These are phyloP conservation scores for Dicycla oo DNA, from an alignment of 2,888 invertebrate genomes.

Conservation along the genomic window DNA sequence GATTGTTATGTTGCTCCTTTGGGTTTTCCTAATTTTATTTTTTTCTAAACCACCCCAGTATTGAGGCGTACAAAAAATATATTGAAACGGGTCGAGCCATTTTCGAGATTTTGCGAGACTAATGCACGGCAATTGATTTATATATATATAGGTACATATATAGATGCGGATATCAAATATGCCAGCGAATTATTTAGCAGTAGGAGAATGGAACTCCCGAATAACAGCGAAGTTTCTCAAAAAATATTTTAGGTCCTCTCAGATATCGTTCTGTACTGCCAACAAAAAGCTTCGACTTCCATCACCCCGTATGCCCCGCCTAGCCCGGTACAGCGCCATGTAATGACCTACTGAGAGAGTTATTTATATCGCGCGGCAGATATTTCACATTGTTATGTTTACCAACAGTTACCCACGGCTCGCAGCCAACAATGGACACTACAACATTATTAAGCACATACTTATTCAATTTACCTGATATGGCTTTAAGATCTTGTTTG, in stretches of 20 bases:
- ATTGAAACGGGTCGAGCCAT: too few relatives aligned
- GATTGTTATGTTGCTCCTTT: too few relatives aligned
- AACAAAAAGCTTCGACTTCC: constrained; percentile 18
- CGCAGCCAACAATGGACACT: constrained; percentile 59
- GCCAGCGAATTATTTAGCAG: too few relatives aligned
- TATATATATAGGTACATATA: too few relatives aligned
- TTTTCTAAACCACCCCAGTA: too few relatives aligned
- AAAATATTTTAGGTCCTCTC: not conserved
- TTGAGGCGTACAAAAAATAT: too few relatives aligned
- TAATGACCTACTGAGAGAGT: constrained; percentile 72
- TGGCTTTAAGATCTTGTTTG: constrained; percentile 40
- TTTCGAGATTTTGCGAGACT: too few relatives aligned
- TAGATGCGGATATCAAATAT: too few relatives aligned
- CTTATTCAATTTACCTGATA: constrained; percentile 62
- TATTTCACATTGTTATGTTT: constrained; percentile 71
- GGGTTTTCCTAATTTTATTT: too few relatives aligned
- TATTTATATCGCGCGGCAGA: constrained; percentile 70
- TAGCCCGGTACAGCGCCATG: constrained; percentile 67
- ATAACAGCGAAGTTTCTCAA: not conserved
- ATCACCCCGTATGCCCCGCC: constrained; percentile 40
- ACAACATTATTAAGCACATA: constrained; percentile 63
- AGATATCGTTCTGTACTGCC: not conserved
- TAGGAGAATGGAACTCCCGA: too few relatives aligned
- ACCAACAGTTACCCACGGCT: constrained; percentile 47
- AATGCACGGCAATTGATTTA: too few relatives aligned